phyloP scores from a whole-genome alignment of 1,140 invertebrate species.

The Saccostrea echinata region DNA sequence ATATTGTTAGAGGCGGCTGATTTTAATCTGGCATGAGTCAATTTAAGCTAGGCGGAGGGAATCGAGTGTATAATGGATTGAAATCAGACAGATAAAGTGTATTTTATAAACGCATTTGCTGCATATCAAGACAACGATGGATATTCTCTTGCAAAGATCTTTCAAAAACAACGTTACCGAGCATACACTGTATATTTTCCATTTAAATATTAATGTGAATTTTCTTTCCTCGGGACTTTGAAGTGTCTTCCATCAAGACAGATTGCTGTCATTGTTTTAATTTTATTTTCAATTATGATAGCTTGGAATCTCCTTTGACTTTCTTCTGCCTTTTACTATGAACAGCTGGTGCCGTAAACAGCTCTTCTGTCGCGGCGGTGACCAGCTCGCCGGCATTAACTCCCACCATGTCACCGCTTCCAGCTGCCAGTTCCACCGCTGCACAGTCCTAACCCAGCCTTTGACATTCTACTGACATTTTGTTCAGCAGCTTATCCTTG shows the following conservation, averaged over 20 bases:
- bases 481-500: slow-evolving; percentile 18
- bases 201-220: too few species aligned
- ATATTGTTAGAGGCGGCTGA: slow-evolving; percentile 5
- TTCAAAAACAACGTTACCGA: background rate
- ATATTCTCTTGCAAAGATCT: background rate
- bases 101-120: background rate
- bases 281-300: too few species aligned
- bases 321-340: slow-evolving; percentile 58
- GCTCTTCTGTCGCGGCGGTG: slow-evolving; percentile 71
- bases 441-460: slow-evolving; percentile 68
- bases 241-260: too few species aligned
- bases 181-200: too few species aligned
- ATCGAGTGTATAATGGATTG: background rate
- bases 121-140: background rate
- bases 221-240: too few species aligned
- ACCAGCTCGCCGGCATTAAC: slow-evolving; percentile 78
- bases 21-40: background rate
- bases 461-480: slow-evolving; percentile 19
- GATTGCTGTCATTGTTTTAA: too few species aligned
- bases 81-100: background rate
- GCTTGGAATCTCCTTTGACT: slow-evolving; percentile 2
- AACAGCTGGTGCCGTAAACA: slow-evolving; percentile 73
- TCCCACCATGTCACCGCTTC: slow-evolving; percentile 76
- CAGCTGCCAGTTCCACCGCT: slow-evolving; percentile 72
- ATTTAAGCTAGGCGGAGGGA: background rate